Evolutionary conservation across 2,888 invertebrate species (phyloP).

Genomic region (Oeneis ivallda): DNA sequence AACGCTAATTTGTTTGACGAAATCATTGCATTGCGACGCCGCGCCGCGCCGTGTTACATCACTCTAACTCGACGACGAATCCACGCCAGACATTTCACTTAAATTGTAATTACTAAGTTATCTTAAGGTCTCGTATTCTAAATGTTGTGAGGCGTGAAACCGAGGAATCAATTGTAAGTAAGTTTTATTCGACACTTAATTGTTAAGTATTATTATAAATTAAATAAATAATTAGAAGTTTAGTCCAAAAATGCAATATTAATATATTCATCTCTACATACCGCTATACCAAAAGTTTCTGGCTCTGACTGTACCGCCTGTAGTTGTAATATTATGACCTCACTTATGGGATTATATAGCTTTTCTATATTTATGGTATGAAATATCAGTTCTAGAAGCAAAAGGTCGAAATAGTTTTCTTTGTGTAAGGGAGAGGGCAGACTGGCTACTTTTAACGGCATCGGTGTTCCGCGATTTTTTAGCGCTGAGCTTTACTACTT

Average conservation of each 20-base stretch:
- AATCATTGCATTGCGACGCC: too few relatives aligned
- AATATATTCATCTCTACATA: slow-evolving; percentile 39
- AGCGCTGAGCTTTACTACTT: too few relatives aligned
- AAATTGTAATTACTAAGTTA: not conserved
- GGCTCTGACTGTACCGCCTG: slow-evolving; percentile 53
- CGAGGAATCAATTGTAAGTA: slow-evolving; percentile 42
- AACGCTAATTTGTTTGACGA: too few relatives aligned
- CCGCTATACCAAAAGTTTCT: slow-evolving; percentile 58
- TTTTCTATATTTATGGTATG: slow-evolving; percentile 43
- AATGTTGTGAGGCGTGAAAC: slow-evolving; percentile 27
- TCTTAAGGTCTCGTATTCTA: slow-evolving; percentile 5
- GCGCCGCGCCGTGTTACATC: too few relatives aligned
- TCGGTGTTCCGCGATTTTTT: too few relatives aligned
- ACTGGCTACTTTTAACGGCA: too few relatives aligned
- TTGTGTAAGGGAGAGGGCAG: slow-evolving; percentile 8
- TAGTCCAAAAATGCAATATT: slow-evolving; percentile 42
- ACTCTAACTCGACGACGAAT: not conserved
- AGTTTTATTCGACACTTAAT: slow-evolving; percentile 34
- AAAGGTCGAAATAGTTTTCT: slow-evolving; percentile 19
- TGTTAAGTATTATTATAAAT: slow-evolving; percentile 41
- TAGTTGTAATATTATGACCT: slow-evolving; percentile 48
- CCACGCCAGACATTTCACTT: not conserved
- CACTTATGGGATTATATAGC: slow-evolving; percentile 15
- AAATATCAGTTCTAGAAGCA: slow-evolving; percentile 44
- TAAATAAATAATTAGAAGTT: slow-evolving; percentile 35